Base-by-base conservation (phyloP, 2,113 vertebrate genomes). In the Tricholaema leucomelas region DNA sequence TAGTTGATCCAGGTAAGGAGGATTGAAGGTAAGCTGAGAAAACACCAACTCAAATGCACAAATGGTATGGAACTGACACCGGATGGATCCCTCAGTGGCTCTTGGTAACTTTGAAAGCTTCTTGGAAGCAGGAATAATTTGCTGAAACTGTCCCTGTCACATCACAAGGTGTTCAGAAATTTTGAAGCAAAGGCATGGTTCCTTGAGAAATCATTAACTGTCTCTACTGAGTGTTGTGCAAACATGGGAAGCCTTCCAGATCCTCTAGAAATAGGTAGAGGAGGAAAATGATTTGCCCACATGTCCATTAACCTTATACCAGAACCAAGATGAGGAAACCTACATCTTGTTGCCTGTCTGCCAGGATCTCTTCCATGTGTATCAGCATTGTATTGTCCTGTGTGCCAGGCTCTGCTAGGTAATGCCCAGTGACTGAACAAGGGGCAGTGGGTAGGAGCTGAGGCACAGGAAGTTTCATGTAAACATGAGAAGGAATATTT, bases 1-100 rank as follows among this genome's bases (percentile, higher is more conserved):
- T 99, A 48, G 87, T 97, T 66, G 99, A 99, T 93, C 99, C 99
- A 88, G 99, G 99, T 99, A 90, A 91, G 97, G 79, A 33, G n/a
- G 30, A 31, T 8, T 46, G 19, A 59, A 60, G 46, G 42, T 78
- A n/a, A 36, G n/a, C 36, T 76, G 67, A 52, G 24, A 72, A 90
- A 79, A 27, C 9, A 36, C 27, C 21, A 60, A 17, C 12, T 15
- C 10, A 61, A 36, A 65, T 38, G 44, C 6, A 7, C 24, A 0
- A 1, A 4, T 2, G 1, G 36, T 54, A 14, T 38, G 38, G 69
- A 75, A 55, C 58, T 33, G 55, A 7, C 48, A 9, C 9, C 80
- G 35, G 60, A 17, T 21, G 16, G 44, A 21, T 25, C 58, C 35
- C 31, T 84, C 54, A 35, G 15, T 56, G 46, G 18, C 66, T 77